Base-by-base conservation (phyloP, 1,140 invertebrate genomes). In the Leptinotarsa texana region DNA sequence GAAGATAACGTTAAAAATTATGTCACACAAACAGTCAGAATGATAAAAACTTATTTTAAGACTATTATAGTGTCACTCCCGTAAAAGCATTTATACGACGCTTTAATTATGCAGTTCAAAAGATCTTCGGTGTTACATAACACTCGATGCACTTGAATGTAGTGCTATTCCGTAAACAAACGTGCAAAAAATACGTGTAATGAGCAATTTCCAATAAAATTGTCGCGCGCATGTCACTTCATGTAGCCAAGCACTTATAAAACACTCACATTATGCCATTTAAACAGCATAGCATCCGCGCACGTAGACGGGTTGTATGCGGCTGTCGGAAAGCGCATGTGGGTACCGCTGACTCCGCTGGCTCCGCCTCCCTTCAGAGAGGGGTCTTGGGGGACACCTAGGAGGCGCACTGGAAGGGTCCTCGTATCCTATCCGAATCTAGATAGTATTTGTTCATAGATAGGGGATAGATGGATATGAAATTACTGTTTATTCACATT, bases 291-390 rank as follows among this genome's bases (percentile, higher is more conserved):
- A 75, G 75, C 74, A 72, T 74, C 78, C 79, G 80, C 78, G 78
- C 80, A 80, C 75, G 77, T 73, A 66, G 69, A 74, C 79, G 74
- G 78, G 76, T 75, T 72, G 74, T 69, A 72, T 48, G 74, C 77
- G 80, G 80, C 78, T 82, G 79, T 71, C 68, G 65, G 70, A 62
- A 69, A 57, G 78, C 80, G 80, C 80, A 80, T 78, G 79, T 79
- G 77, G 74, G 74, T 69, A 69, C 73, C 68, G 69, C 21, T 75
- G 67, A 73, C 51, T 72, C 24, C 24, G 57, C 57, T 63, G 75
- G 61, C 78, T 73, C 74, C 78, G 78, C 79, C 80, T 49, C 49
- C 67, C 48, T 33, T 66, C 17, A 57, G 51, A 42, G 63, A 72
- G 72, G 72, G 73, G 74, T 48, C 69, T 47, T 62, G 66, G 72